Conservation (phyloP, 2,888 invertebrate species). For the Caenorhabditis sp. region DNA sequence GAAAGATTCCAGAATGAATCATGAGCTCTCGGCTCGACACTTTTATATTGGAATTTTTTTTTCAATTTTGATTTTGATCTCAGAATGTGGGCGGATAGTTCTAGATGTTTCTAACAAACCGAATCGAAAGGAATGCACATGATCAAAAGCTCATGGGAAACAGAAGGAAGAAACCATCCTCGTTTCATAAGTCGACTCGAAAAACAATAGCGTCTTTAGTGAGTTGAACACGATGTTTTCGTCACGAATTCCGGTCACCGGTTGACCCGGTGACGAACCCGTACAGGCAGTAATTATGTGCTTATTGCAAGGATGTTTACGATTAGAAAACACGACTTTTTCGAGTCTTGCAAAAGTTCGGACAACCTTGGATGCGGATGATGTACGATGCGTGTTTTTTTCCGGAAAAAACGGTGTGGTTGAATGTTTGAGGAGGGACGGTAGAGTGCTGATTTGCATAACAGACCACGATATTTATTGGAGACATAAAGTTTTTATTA, state of each 20-base stretch:
- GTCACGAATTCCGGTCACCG: conserved; percentile 8
- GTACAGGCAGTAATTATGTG: conserved; percentile 50
- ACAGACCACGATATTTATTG: not conserved
- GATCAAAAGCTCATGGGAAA: conserved; percentile 40
- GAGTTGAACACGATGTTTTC: not conserved
- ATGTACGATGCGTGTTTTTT: conserved; percentile 36
- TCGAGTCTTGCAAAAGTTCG: conserved; percentile 40
- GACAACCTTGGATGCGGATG: conserved; percentile 37
- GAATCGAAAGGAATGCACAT: conserved; percentile 3
- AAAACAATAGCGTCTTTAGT: not conserved
- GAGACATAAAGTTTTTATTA: no score
- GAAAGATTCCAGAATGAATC: not conserved
- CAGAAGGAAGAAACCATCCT: not conserved
- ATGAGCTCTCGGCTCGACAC: not conserved
- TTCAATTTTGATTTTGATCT: conserved; percentile 7
- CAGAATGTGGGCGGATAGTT: conserved; percentile 42
- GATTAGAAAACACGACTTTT: conserved; percentile 41
- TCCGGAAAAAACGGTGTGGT: not conserved
- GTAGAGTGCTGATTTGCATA: conserved; percentile 1
- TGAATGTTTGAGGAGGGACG: not conserved
- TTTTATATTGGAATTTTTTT: conserved; percentile 47
- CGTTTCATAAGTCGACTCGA: not conserved
- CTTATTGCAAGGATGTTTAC: conserved; percentile 53
- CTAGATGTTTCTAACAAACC: not conserved
- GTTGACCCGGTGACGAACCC: conserved; percentile 46